Evolutionary conservation across 2,113 vertebrate genomes (phyloP).

Genomic region (Oreochromis tanganicae): DNA sequence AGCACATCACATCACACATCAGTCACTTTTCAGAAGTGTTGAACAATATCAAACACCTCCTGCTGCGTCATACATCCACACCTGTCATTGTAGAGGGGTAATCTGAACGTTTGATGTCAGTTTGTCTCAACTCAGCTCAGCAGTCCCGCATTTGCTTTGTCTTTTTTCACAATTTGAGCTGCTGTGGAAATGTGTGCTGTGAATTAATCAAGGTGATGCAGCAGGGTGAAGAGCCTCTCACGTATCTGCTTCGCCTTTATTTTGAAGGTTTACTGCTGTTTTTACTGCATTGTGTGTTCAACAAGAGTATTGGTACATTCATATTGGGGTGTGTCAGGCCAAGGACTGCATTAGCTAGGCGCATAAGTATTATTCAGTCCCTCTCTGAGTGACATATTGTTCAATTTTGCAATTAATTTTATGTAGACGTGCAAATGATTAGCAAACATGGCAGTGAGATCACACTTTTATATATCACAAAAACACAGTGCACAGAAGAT

Average conservation of each 20-base stretch:
- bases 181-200: not conserved
- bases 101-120: slow-evolving; percentile 6
- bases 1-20: not conserved
- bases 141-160: not conserved
- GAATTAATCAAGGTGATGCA: slow-evolving; percentile 6
- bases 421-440: not conserved
- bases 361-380: not conserved
- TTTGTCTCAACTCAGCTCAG: slow-evolving; percentile 27
- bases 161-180: not conserved
- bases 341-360: not conserved
- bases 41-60: not conserved
- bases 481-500: not conserved
- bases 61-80: not conserved
- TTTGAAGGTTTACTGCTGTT: not conserved
- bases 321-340: too few relatives aligned
- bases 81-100: not conserved
- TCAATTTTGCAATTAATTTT: not conserved
- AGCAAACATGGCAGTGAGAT: not conserved
- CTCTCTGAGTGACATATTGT: fast-evolving
- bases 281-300: not conserved
- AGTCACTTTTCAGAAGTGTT: not conserved
- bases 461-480: not conserved
- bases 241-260: not conserved
- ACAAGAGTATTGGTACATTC: not conserved
- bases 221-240: not conserved